A percentile compares a stretch with the other conserved stretches of the same genome.
Conservation (phyloP, 2,113 vertebrate genomes). For the Nyctibius bracteatus region DNA sequence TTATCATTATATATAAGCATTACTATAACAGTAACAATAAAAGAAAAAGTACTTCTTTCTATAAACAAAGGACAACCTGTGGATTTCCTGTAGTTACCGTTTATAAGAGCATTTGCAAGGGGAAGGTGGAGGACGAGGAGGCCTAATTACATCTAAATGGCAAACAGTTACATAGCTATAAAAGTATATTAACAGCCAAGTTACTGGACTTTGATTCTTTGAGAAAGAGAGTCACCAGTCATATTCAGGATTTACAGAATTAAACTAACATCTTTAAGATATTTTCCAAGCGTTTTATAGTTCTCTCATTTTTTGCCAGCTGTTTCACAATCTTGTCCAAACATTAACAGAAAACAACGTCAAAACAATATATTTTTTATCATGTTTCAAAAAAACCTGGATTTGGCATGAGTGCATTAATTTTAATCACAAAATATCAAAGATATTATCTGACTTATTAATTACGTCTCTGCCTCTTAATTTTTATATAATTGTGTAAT, state of each 20-base stretch:
- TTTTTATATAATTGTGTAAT: neutral
- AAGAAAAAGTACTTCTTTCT: neutral
- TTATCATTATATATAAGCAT: neutral
- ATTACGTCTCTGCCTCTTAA: neutral
- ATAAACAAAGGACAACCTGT: neutral
- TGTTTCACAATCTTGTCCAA: neutral
- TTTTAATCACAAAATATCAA: neutral
- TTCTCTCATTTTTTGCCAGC: neutral
- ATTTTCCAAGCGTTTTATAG: neutral
- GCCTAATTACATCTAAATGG: neutral
- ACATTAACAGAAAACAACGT: neutral
- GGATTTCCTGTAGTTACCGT: neutral
- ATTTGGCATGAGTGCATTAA: neutral
- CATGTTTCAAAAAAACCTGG: neutral
- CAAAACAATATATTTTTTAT: neutral
- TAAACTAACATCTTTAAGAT: neutral
- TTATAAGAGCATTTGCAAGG: neutral
- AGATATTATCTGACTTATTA: neutral
- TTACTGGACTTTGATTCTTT: neutral
- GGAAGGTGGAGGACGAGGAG: neutral
- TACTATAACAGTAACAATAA: neutral
- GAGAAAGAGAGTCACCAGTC: neutral
- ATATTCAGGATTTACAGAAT: neutral
- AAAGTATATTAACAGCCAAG: neutral
- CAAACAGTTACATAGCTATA: neutral